phyloP scores from a whole-genome alignment of 23 tunicate genomes.

The Phallusia fumigata region DNA sequence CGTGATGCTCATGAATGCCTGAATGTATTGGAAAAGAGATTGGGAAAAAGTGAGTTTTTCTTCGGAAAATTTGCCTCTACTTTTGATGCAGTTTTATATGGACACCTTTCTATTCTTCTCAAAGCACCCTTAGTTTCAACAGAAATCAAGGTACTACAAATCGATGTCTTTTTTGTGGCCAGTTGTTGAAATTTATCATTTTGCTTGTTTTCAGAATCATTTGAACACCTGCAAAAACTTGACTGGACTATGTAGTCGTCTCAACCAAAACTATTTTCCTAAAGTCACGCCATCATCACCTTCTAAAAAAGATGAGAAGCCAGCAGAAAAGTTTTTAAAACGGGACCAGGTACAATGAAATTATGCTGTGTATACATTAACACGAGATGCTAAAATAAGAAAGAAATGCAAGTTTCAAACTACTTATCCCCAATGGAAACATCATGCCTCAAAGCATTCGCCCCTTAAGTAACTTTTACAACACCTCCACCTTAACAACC shows the following conservation, averaged over 20 bases:
- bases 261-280: conserved; percentile 34
- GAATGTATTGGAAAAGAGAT: conserved; percentile 35
- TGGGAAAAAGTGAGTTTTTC: conserved; percentile 48
- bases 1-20: conserved; percentile 56
- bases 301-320: neutral
- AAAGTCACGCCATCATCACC: neutral
- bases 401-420: no score
- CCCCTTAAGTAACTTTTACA: no score
- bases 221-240: conserved; percentile 63
- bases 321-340: neutral
- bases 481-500: no score
- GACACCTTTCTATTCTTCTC: conserved; percentile 52
- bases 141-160: conserved; percentile 57
- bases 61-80: conserved; percentile 80
- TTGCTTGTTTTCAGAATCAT: conserved; percentile 38
- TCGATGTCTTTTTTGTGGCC: no score
- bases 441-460: no score
- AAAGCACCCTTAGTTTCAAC: conserved; percentile 77
- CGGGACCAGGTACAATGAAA: conserved; percentile 3
- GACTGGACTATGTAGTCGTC: conserved; percentile 37
- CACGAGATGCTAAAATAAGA: no score
- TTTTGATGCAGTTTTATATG: conserved; percentile 78
- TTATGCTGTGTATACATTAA: neutral
- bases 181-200: neutral
- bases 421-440: no score